Conservation (phyloP, 2,797 vertebrate species). For the Hoplostethus atlanticus region DNA sequence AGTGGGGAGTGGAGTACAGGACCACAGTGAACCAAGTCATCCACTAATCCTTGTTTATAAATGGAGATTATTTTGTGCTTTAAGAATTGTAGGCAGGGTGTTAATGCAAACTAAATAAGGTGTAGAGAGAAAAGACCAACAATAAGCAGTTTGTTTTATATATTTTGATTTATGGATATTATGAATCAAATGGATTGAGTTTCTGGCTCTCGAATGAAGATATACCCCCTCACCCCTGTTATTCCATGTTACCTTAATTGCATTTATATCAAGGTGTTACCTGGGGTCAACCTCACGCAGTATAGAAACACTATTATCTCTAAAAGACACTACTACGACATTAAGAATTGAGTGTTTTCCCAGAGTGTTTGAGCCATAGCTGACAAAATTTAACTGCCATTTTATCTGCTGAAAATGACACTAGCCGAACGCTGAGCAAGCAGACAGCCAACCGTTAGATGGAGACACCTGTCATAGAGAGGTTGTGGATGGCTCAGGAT, state of each 20-base stretch:
- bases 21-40: slow-evolving; percentile 70
- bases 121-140: slow-evolving; percentile 65
- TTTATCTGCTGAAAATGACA: slow-evolving; percentile 53
- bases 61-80: slow-evolving; percentile 65
- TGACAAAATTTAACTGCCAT: slow-evolving; percentile 39
- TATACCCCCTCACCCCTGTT: slow-evolving; percentile 5
- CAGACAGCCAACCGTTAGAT: slow-evolving; percentile 16
- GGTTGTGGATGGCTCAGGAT: slow-evolving; percentile 22
- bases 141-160: slow-evolving; percentile 57
- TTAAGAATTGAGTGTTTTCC: slow-evolving; percentile 59
- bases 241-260: slow-evolving; percentile 24
- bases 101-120: slow-evolving; percentile 54
- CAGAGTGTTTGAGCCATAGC: slow-evolving; percentile 58
- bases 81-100: slow-evolving; percentile 58
- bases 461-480: slow-evolving; percentile 34
- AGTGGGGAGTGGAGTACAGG: slow-evolving; percentile 62
- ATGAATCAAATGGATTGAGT: slow-evolving; percentile 35
- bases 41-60: slow-evolving; percentile 59
- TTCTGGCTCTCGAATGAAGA: slow-evolving; percentile 32
- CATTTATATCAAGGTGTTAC: slow-evolving; percentile 47
- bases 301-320: slow-evolving; percentile 49
- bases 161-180: slow-evolving; percentile 27
- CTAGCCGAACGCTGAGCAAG: slow-evolving; percentile 24
- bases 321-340: slow-evolving; percentile 52
- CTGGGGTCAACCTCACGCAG: slow-evolving; percentile 45